Conservation (phyloP, 2,888 invertebrate genomes). For the Apodemia mormo region DNA sequence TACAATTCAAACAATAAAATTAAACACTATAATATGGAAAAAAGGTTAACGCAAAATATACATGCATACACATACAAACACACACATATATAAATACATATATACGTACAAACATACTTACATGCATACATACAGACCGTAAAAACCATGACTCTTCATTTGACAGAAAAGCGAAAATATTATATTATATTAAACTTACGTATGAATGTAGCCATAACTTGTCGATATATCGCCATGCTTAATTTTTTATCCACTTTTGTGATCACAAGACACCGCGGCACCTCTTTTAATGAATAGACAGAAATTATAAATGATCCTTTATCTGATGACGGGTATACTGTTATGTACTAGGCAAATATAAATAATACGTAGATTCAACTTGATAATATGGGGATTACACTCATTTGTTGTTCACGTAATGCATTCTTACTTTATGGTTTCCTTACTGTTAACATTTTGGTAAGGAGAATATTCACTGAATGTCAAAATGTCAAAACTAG, state of each 20-base stretch:
- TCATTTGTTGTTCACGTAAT: constrained; percentile 12
- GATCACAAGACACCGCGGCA: neutral
- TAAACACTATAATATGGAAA: too few relatives aligned
- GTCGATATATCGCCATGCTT: constrained; percentile 12
- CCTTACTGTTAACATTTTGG: neutral
- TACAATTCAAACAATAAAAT: too few relatives aligned
- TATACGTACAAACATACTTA: too few relatives aligned
- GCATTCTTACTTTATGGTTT: neutral
- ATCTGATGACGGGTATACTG: constrained; percentile 3
- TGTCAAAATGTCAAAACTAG: too few relatives aligned
- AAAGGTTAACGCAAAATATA: too few relatives aligned
- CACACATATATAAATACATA: too few relatives aligned
- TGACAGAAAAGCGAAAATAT: too few relatives aligned
- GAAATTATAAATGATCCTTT: constrained; percentile 14
- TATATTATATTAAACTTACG: constrained; percentile 20
- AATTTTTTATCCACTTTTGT: neutral
- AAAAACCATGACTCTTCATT: too few relatives aligned
- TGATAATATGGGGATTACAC: constrained; percentile 17
- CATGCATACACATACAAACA: too few relatives aligned
- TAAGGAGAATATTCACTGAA: neutral
- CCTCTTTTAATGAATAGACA: constrained; percentile 9
- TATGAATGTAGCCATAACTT: constrained; percentile 20
- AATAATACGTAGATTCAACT: constrained; percentile 14
- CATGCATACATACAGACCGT: too few relatives aligned
- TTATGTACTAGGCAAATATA: constrained; percentile 19